Conservation (phyloP, 2,113 vertebrate species). For the Petrocephalus microphthalmus region DNA sequence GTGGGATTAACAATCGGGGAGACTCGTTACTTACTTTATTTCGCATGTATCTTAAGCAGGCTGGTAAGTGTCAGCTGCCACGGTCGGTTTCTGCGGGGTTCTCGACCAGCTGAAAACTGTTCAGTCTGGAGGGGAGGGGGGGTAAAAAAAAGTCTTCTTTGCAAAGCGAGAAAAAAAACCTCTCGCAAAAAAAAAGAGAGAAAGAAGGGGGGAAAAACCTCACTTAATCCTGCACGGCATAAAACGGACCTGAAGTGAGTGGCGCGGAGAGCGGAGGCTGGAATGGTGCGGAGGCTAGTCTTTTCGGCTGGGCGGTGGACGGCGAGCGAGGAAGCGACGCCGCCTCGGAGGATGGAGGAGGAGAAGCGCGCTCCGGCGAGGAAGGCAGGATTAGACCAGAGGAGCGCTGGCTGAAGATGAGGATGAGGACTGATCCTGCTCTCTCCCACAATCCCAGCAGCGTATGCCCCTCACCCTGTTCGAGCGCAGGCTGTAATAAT, state of each 20-base stretch:
- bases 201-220: background rate
- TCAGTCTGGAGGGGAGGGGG: background rate
- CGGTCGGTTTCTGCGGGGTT: background rate
- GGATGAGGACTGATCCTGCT: conserved; percentile 18
- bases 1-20: background rate
- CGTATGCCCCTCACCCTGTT: conserved; percentile 48
- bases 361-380: conserved; percentile 52
- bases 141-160: background rate
- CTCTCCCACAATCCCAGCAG: conserved; percentile 61
- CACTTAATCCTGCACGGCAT: conserved; percentile 26
- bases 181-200: background rate
- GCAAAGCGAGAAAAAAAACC: background rate
- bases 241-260: conserved; percentile 17
- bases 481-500: conserved; percentile 56
- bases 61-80: conserved; percentile 12
- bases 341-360: conserved; percentile 37
- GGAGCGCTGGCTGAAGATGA: conserved; percentile 15
- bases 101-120: conserved; percentile 11
- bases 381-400: conserved; percentile 47
- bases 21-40: conserved; percentile 23
- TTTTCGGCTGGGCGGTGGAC: conserved; percentile 58
- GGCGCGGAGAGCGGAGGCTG: conserved; percentile 52
- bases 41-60: conserved; percentile 10
- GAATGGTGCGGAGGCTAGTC: conserved; percentile 64
- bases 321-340: conserved; percentile 55